A percentile compares a stretch with the other conserved stretches of the same genome.
Conservation (phyloP, 2,797 vertebrate genomes). For the Myiotriccus ornatus region DNA sequence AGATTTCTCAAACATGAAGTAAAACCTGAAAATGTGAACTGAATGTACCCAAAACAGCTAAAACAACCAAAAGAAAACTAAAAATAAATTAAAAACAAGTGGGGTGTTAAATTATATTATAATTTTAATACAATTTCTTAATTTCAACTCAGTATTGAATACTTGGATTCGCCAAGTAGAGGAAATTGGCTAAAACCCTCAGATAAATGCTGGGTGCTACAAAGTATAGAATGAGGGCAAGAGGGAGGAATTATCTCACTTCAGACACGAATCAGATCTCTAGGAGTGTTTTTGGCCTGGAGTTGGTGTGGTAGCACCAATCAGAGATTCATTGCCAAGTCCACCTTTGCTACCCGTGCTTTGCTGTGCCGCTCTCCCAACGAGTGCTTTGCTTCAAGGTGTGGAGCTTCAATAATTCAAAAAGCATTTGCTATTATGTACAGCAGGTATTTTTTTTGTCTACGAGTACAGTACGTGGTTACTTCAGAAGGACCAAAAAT, state of each 20-base stretch:
- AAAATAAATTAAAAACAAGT: background rate
- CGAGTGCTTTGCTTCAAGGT: background rate
- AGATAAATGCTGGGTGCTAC: background rate
- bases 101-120: background rate
- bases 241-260: background rate
- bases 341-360: background rate
- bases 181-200: background rate
- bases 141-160: background rate
- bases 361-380: background rate
- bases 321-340: background rate
- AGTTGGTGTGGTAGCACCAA: background rate
- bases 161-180: background rate
- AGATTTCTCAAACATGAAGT: background rate
- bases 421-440: background rate
- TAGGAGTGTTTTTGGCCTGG: background rate
- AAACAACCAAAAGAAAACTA: background rate
- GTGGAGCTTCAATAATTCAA: background rate
- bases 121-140: background rate
- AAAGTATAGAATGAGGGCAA: background rate
- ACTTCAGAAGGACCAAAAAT: background rate
- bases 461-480: background rate
- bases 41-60: background rate
- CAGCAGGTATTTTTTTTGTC: background rate
- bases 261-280: background rate
- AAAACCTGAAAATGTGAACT: background rate